A percentile compares a stretch with the other conserved stretches of the same genome.
phyloP scores from a whole-genome alignment of 2,113 vertebrate genomes.

The Mobula hypostoma region DNA sequence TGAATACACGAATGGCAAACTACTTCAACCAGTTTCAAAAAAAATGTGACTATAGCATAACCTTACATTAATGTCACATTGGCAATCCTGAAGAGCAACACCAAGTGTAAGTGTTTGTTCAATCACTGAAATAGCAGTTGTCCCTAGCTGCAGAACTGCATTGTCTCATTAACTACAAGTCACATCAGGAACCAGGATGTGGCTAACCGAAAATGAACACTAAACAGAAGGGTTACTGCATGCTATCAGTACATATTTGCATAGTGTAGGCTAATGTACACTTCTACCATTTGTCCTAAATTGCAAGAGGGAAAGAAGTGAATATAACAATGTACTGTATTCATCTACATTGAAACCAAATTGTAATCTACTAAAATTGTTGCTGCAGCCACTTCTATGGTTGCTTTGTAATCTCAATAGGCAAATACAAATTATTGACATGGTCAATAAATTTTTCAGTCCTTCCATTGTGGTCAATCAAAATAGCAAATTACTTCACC shows the following conservation, averaged over 20 bases:
- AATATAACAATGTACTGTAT: background rate
- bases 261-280: background rate
- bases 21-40: background rate
- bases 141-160: background rate
- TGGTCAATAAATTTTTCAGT: background rate
- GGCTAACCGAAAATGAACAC: background rate
- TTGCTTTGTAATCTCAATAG: background rate
- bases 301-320: background rate
- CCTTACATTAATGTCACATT: no score
- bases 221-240: background rate
- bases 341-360: background rate
- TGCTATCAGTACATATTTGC: background rate
- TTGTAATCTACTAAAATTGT: background rate
- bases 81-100: background rate
- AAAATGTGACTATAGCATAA: no score
- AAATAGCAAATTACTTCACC: background rate
- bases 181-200: background rate
- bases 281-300: background rate
- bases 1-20: background rate
- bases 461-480: background rate
- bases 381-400: background rate
- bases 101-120: no score
- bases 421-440: background rate
- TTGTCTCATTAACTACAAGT: background rate
- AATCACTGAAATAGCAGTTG: background rate